Percentiles rank a stretch among this genome's conserved stretches.
phyloP scores from a whole-genome alignment of 2,888 invertebrate genomes.

The Philereme vetulata region DNA sequence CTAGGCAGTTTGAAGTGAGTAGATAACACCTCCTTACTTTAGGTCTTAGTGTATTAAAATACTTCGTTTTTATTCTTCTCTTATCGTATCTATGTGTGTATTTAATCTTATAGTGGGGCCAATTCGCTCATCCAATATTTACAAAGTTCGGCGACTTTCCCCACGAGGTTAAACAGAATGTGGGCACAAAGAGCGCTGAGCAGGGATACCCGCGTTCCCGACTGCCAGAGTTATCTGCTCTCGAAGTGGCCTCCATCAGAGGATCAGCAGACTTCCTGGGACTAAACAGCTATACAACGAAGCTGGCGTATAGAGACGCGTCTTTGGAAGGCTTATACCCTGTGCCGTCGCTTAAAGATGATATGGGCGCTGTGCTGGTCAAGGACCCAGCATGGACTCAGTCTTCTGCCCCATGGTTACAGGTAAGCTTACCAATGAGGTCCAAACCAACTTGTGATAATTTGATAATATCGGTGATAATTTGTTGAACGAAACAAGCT shows the following conservation, averaged over 20 bases:
- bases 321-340: slow-evolving; percentile 64
- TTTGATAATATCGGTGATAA: too few species aligned
- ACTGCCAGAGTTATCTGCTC: slow-evolving; percentile 79
- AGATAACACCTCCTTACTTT: background rate
- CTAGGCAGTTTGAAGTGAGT: slow-evolving; percentile 81
- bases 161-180: slow-evolving; percentile 78
- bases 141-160: slow-evolving; percentile 85
- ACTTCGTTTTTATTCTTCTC: too few species aligned
- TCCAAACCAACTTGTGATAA: too few species aligned
- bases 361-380: slow-evolving; percentile 57
- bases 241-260: slow-evolving; percentile 83
- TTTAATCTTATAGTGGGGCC: slow-evolving; percentile 62
- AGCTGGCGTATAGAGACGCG: slow-evolving; percentile 64
- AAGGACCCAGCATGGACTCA: slow-evolving; percentile 63
- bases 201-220: slow-evolving; percentile 83
- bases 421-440: slow-evolving; percentile 43
- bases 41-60: too few species aligned
- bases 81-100: background rate
- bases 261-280: slow-evolving; percentile 88
- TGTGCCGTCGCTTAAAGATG: slow-evolving; percentile 67
- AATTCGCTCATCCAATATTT: slow-evolving; percentile 77
- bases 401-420: slow-evolving; percentile 58
- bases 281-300: slow-evolving; percentile 85
- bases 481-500: too few species aligned
- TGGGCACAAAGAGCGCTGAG: slow-evolving; percentile 80